Evolutionary conservation across 2,888 invertebrate species (phyloP), one percentile per base, ranked within the genome.

Genomic region (Xanthia togata): DNA sequence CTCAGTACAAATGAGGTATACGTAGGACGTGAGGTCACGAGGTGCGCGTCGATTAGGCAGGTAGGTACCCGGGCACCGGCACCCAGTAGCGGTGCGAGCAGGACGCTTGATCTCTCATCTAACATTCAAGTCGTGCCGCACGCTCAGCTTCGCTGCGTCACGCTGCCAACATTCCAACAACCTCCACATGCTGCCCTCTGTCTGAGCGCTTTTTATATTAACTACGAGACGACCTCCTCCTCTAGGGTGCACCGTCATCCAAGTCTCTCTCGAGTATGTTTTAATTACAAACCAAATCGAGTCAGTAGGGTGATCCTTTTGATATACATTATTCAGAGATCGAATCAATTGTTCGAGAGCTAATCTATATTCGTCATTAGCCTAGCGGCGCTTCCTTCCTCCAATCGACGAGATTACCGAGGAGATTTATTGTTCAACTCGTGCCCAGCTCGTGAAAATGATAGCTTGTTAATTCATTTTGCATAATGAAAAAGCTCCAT

Each of bases 41-140:
- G 77, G 77, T 53, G 79, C 53, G 69, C 82, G 81, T 14, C 85
- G 78, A 89, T 85, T 83, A 70, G 70, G 84, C 31, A 44, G 31
- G 64, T 70, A 41, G 20, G 17, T 44, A 6, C 6, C 12, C 23
- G 44, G 20, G 26, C 12, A 11, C 12, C 20, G 26, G 26, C 20
- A 20, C 20, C 41, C 5, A 26, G 26, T 23, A 14, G 47, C 14
- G 31, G 31, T 9, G 47, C 47, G 67, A 67, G 31, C 67, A 17
- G 31, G 72, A 75, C 65, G 76, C 91, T 91, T 89, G 67, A 90
- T 89, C 85, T 85, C 86, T 91, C 92, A 91, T 92, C 87, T 89
- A 91, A 92, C 89, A 92, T 92, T 90, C 89, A 91, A 83, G 77
- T 68, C 74, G 77, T 71, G 73, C 60, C 76, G 23, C 63, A 26